Base-by-base conservation (phyloP, 2,888 invertebrate species). In the Pogonocherus hispidulus region DNA sequence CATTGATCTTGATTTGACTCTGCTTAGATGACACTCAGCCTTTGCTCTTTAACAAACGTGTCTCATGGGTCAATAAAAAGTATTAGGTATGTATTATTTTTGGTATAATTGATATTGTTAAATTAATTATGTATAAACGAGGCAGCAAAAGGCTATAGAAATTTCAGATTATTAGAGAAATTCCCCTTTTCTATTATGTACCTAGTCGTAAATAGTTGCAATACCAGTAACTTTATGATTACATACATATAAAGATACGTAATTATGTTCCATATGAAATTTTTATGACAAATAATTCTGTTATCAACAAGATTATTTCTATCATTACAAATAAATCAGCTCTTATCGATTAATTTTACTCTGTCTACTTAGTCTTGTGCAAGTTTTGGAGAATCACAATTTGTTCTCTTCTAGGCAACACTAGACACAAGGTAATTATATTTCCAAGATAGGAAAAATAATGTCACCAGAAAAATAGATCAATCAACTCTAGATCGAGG, bases 301-400 rank as follows among this genome's bases (percentile, higher is more conserved):
- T 62, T 62, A 62, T 62, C 62, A 37, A 62, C 11, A 22, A 9
- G 51, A 62, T 62, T 62, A 51, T 37, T 62, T 19, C 14, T 3
- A 51, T 22, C 27, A 62, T 62, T 47, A 51, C 35, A 62, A 49
- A 35, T 22, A 22, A 62, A 51, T 49, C 23, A 16, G 3, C 47
- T 62, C 6, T 62, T 49, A 49, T 60, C 60, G 14, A 6, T 6
- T 6, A 9, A 23, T 8, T 14, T 37, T 37, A n/a, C 19, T 22
- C 32, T 9, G 14, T n/a, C 41, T 41, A n/a, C 32, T 41, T 49
- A 37, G 62, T 51, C 23, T 37, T 35, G 51, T 16, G 16, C 19
- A 51, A 23, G 8, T 14, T 37, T 51, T n/a, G 32, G 2, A 19
- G 9, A 6, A 59, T 47, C 47, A 47, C 47, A 1, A 8, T 57